A percentile compares a stretch with the other conserved stretches of the same genome.
Evolutionary conservation across 2,113 vertebrate species (phyloP).

Genomic region (Corythoichthys intestinalis): DNA sequence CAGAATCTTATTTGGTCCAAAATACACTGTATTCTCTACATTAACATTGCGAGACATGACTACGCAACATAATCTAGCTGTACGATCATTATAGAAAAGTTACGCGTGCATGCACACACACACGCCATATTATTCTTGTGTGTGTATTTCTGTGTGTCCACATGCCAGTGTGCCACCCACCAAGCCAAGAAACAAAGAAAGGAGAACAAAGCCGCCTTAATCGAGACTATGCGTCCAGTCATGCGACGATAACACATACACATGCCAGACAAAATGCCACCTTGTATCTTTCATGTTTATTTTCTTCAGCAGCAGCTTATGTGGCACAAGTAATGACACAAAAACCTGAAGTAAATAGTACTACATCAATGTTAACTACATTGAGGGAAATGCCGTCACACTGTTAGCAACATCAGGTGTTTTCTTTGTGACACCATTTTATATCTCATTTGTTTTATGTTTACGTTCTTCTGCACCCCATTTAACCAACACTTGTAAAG

Average conservation of each 20-base stretch:
- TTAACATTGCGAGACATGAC: neutral
- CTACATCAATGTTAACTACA: neutral
- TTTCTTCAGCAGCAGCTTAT: neutral
- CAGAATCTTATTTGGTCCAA: neutral
- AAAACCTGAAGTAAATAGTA: neutral
- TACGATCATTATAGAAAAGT: conserved; percentile 3
- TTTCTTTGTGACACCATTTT: neutral
- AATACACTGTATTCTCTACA: neutral
- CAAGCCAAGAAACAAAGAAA: conserved; percentile 18
- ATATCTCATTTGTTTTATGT: neutral
- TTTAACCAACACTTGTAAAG: neutral
- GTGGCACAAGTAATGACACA: neutral
- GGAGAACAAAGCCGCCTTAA: conserved; percentile 55
- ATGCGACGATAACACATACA: conserved; percentile 11
- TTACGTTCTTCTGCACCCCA: neutral
- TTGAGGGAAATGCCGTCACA: neutral
- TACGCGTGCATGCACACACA: neutral
- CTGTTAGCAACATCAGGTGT: neutral
- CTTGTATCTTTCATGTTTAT: neutral
- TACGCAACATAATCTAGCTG: neutral
- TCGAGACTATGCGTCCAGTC: conserved; percentile 28
- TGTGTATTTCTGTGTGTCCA: neutral
- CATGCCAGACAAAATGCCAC: conserved; percentile 5
- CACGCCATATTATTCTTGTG: neutral
- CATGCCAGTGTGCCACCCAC: conserved; percentile 17